These are phyloP conservation scores for Scylla paramamosain DNA, from an alignment of 1,140 invertebrate species.

Conservation along the genomic window DNA sequence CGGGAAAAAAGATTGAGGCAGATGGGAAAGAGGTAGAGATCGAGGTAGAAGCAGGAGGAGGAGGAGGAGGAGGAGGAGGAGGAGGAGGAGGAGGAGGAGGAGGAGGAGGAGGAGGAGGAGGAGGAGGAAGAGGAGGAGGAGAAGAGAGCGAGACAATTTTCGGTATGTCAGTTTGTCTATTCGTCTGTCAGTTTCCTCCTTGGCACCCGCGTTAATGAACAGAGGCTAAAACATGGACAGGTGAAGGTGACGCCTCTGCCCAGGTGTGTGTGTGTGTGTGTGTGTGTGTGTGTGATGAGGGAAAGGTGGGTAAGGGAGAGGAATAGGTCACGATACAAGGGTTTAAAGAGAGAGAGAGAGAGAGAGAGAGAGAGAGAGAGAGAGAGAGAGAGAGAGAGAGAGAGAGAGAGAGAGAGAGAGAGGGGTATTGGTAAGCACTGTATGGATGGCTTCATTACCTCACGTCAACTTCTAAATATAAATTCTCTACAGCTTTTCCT, in stretches of 20 bases:
- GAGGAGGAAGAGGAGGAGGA: neutral
- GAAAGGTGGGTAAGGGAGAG: neutral
- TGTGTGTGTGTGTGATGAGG: neutral
- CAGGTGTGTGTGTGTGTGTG: neutral
- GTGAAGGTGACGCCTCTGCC: neutral
- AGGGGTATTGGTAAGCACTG: neutral
- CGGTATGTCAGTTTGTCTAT: neutral
- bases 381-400: conserved; percentile 20
- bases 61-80: neutral
- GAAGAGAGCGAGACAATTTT: neutral
- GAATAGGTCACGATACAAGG: neutral
- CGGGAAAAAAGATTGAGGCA: too few species aligned
- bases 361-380: conserved; percentile 20
- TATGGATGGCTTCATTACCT: neutral
- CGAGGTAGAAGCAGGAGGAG: too few species aligned
- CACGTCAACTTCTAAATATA: neutral
- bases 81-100: neutral
- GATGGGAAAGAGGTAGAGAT: too few species aligned
- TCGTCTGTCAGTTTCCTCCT: neutral
- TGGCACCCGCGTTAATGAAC: neutral
- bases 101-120: neutral
- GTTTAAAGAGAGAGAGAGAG: conserved; percentile 8
- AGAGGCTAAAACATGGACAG: neutral
- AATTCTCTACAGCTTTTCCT: neutral
- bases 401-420: conserved; percentile 20